Percentiles rank a stretch among this genome's conserved stretches.
Conservation (phyloP, 2,113 vertebrate genomes). For the Anseranas semipalmata region DNA sequence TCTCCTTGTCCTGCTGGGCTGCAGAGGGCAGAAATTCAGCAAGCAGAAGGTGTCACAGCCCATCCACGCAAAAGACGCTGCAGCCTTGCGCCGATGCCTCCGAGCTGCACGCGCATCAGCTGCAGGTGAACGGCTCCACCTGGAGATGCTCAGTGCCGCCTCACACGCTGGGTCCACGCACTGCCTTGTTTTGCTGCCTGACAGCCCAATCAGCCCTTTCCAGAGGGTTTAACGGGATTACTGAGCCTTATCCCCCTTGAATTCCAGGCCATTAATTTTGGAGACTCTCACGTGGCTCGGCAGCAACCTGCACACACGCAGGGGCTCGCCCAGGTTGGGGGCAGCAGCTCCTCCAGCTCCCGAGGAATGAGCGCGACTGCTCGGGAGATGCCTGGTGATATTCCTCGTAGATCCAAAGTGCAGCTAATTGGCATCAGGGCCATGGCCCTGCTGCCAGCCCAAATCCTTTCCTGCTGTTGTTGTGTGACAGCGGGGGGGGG, state of each 20-base stretch:
- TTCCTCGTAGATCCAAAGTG: background rate
- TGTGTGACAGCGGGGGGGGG: too few species aligned
- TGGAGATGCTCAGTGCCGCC: accelerated
- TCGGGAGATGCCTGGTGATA: background rate
- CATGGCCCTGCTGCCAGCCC: background rate
- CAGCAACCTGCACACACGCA: background rate
- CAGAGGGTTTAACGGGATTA: constrained; percentile 25
- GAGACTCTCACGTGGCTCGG: background rate
- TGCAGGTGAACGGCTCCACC: background rate
- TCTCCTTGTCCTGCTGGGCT: background rate
- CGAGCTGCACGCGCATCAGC: accelerated
- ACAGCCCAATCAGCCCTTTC: background rate
- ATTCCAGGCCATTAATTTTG: constrained; percentile 22
- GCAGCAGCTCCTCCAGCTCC: background rate
- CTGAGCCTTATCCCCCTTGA: background rate
- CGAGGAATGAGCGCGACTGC: accelerated
- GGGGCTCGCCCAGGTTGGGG: background rate
- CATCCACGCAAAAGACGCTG: accelerated
- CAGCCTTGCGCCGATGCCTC: background rate
- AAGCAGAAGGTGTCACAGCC: background rate
- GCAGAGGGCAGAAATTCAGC: background rate
- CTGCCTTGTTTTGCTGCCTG: background rate
- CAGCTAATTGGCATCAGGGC: background rate
- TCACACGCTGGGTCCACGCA: background rate
- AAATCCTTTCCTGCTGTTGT: background rate